Evolutionary conservation across 2,113 vertebrate species (phyloP), one percentile per base, ranked within the genome.

Genomic region (Lagopus muta): DNA sequence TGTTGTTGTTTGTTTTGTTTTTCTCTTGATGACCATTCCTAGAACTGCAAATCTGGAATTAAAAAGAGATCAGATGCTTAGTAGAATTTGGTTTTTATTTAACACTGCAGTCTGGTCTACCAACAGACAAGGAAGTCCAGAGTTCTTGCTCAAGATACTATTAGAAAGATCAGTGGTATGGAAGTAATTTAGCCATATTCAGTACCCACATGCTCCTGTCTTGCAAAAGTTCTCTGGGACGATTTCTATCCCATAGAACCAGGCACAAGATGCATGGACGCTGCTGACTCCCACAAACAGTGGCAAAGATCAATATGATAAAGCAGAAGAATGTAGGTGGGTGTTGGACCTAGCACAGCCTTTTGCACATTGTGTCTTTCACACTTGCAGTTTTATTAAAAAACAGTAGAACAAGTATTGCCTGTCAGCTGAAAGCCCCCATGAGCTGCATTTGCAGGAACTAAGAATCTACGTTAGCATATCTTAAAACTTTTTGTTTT

Each of bases 31-130:
- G 52, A 32, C 18, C 62, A 71, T 52, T 66, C 28, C 36, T 58
- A 50, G 50, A 64, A 54, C 42, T 34, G 22, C 48, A 88, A 93
- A 89, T 75, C 36, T 58, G 80, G 15, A 24, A 62, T 62, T 89
- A 75, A 34, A 43, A 81, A 77, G 38, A 13, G 16, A 54, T 65
- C 27, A 22, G 27, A 14, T 11, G 27, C 17, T 85, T 45, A 71
- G 25, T 13, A 45, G 65, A 61, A 42, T 32, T 83, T 66, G 57
- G 32, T 43, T 93, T 93, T 58, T 22, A n/a, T 82, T 32, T 89
- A 69, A 42, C 0, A 0, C 34, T 72, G 7, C 13, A 18, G 10
- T 24, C 48, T 76, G 32, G 19, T 52, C 50, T 32, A 28, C 66
- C n/a, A 58, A 69, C 38, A 73, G 67, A 27, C 27, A 8, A 94